These are phyloP conservation scores for Colletes collaris DNA, from an alignment of 2,888 invertebrate species.

Conservation along the genomic window DNA sequence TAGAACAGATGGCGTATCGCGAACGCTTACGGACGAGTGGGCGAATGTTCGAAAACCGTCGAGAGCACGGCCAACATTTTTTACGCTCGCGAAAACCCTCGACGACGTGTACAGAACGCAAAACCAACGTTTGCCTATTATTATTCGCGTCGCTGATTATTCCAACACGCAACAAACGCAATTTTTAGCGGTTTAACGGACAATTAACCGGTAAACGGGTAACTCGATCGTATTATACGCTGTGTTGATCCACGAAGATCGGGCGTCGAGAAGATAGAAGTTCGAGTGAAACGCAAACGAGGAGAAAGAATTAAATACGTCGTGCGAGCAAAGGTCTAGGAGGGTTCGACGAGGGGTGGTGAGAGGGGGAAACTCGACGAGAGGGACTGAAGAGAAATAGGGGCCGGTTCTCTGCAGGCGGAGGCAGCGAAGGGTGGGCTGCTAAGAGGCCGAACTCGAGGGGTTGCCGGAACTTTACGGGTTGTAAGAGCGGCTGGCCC, in stretches of 20 bases:
- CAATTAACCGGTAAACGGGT: too few species aligned
- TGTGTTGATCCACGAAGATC: background rate
- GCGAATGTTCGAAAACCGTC: background rate
- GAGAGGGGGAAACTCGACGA: background rate
- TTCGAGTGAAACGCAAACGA: slow-evolving; percentile 69
- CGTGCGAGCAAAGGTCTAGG: slow-evolving; percentile 4
- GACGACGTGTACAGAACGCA: too few species aligned
- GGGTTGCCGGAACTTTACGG: slow-evolving; percentile 54
- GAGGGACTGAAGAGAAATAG: background rate
- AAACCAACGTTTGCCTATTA: too few species aligned
- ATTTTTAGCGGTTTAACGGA: too few species aligned
- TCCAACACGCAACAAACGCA: too few species aligned
- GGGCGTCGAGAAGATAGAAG: background rate
- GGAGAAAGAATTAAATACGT: slow-evolving; percentile 64
- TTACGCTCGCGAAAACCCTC: too few species aligned
- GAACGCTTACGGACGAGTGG: background rate
- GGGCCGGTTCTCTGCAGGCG: background rate
- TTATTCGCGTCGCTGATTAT: too few species aligned
- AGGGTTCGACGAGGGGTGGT: background rate
- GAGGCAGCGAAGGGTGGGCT: slow-evolving; percentile 15
- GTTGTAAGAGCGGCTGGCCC: slow-evolving; percentile 65
- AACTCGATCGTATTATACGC: too few species aligned
- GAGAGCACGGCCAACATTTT: background rate
- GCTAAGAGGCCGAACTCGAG: slow-evolving; percentile 47
- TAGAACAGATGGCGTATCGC: background rate